Conservation (phyloP, 2,888 invertebrate genomes). For the Latrodectus hesperus region DNA sequence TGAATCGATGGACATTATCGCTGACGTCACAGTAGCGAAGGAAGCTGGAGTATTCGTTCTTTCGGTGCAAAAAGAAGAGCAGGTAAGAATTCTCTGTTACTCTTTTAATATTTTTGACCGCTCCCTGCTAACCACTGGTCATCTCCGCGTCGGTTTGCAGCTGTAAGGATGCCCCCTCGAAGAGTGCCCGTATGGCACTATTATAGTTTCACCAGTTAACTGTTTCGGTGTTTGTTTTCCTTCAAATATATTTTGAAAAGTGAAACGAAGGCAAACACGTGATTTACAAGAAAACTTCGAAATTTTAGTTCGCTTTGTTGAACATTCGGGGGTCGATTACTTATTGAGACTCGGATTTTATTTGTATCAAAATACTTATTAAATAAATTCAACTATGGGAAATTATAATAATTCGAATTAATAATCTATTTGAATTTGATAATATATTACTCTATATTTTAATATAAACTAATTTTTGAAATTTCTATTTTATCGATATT, state of each 20-base stretch:
- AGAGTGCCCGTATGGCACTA: conserved; percentile 47
- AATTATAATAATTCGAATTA: no score
- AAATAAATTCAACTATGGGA: no score
- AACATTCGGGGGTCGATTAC: no score
- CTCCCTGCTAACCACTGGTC: conserved; percentile 48
- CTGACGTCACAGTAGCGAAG: conserved; percentile 6
- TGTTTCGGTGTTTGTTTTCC: not conserved
- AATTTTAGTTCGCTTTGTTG: not conserved
- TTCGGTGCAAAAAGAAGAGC: conserved; percentile 10
- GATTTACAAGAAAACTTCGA: not conserved
- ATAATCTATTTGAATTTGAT: no score
- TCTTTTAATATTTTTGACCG: conserved; percentile 46
- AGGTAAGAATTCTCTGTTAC: conserved; percentile 41
- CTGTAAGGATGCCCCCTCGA: conserved; percentile 38
- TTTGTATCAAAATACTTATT: no score
- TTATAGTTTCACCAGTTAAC: conserved; percentile 18
- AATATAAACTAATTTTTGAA: no score
- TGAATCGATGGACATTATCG: not conserved
- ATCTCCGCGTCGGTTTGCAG: conserved; percentile 18
- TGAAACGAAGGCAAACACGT: not conserved
- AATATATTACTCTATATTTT: no score
- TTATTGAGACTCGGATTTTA: no score
- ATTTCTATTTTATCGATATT: no score
- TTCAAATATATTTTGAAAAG: not conserved
- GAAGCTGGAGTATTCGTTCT: conserved; percentile 6